Evolutionary conservation across 2,888 invertebrate species (phyloP).

Genomic region (Tenthredo amoena): DNA sequence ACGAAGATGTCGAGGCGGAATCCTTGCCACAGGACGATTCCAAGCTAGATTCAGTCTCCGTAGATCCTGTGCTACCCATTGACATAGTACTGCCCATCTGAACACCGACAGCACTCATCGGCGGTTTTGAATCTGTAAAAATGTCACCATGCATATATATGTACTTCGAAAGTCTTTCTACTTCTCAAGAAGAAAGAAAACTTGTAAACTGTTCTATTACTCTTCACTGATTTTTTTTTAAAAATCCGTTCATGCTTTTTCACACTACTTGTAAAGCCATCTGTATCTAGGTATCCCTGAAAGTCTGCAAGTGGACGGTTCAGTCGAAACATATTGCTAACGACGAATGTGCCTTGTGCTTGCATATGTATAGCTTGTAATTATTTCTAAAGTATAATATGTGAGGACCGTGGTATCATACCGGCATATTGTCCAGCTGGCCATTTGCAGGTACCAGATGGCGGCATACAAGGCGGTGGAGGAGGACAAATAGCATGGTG

Average conservation of each 20-base stretch:
- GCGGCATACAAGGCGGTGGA: constrained; percentile 73
- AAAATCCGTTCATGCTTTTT: too few species aligned
- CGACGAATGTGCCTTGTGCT: background rate
- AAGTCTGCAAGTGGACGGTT: too few species aligned
- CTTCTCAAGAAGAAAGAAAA: background rate
- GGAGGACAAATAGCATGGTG: constrained; percentile 79
- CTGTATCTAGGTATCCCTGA: too few species aligned
- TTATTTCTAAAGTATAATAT: background rate
- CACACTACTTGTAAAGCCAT: too few species aligned
- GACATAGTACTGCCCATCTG: constrained; percentile 77
- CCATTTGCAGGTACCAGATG: constrained; percentile 73
- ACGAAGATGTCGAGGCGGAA: constrained; percentile 74
- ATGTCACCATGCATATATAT: background rate
- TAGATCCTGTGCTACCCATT: constrained; percentile 76
- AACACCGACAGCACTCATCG: constrained; percentile 76
- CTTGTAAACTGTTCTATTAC: background rate
- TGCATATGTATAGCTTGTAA: background rate
- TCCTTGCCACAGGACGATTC: constrained; percentile 75
- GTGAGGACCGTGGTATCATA: background rate
- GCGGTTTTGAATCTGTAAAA: constrained; percentile 71
- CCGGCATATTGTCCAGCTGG: constrained; percentile 38
- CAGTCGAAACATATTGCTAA: too few species aligned
- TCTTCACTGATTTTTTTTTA: background rate
- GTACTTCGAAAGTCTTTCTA: background rate
- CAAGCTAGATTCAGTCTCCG: constrained; percentile 75